Evolutionary conservation across 2,888 invertebrate genomes (phyloP), one percentile per base, ranked within the genome.

Genomic region (Polymixis lichenea): DNA sequence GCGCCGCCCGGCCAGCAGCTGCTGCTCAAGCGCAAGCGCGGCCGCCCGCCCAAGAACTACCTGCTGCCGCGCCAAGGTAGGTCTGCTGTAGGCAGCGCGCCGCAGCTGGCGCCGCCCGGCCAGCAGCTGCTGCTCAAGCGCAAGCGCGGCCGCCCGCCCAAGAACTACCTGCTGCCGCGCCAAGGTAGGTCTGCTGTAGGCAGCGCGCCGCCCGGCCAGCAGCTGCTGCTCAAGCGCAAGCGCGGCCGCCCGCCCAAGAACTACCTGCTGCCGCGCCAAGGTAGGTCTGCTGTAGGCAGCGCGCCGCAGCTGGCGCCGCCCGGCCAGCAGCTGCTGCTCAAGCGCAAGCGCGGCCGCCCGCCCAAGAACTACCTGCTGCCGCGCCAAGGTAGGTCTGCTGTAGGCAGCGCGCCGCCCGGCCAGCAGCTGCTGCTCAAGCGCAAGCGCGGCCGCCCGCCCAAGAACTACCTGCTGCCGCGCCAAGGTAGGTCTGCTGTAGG

Each of bases 41-140:
- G 96, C 55, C 93, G 96, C 53, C 96, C 96, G 72, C 96, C 96
- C 60, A 96, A 96, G 95, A 96, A 96, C 92, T 96, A 95, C 90
- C 92, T 94, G 87, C 88, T 95, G 89, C 93, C 94, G 1, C 81
- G 93, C 66, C 90, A 92, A 80, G 95, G 95, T 95, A n/a, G n/a
- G n/a, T n/a, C n/a, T n/a, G n/a, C n/a, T n/a, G n/a, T n/a, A n/a
- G 91, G 90, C 22, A 83, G 89, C 32, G 87, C 91, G 17, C 82
- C 91, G 22, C 89, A 87, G 70, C 85, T 91, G 65, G 82, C 94
- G 7, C 90, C 94, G 22, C 84, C 93, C 3, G 92, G 92, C 0
- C 95, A 95, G 51, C 95, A 95, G 87, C 92, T 96, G 86, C 91
- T 96, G 60, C 91, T 96, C 66, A 96, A 96, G 92, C 86, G 94